Percentiles rank a stretch among this genome's conserved stretches.
phyloP scores from a whole-genome alignment of 2,888 invertebrate species.

The Branchinecta sandiegonensis region DNA sequence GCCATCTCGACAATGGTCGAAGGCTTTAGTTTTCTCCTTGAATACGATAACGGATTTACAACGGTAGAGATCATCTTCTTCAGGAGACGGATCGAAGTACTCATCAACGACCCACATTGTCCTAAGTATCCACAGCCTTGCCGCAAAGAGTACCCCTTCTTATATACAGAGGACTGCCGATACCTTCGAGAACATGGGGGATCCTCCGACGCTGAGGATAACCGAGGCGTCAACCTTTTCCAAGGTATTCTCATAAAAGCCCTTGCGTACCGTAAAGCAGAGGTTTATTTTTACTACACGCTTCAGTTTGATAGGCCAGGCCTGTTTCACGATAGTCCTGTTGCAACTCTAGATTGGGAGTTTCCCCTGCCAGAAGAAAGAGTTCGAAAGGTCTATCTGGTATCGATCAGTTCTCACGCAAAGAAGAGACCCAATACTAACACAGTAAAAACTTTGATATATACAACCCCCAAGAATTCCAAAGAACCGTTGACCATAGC shows the following conservation, averaged over 20 bases:
- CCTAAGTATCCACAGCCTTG: conserved; percentile 6
- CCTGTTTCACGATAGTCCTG: background rate
- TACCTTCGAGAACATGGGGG: background rate
- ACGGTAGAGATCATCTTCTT: conserved; percentile 2
- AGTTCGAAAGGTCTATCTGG: no score
- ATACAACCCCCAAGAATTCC: no score
- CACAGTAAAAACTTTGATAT: no score
- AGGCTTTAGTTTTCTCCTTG: background rate
- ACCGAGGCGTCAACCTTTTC: background rate
- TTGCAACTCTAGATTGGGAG: background rate
- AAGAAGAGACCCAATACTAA: no score
- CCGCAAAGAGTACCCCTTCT: background rate
- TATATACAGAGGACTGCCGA: background rate
- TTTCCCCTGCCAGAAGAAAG: no score
- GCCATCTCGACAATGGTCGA: background rate
- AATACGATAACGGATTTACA: background rate
- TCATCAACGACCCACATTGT: conserved; percentile 3
- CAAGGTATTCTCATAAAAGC: background rate
- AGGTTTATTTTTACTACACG: background rate
- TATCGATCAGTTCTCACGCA: no score
- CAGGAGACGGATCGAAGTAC: background rate
- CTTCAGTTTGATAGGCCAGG: background rate
- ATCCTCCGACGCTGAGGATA: background rate
- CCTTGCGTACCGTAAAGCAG: background rate
- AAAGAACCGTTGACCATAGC: no score